Evolutionary conservation across 2,797 vertebrate genomes (phyloP).

Genomic region (Sebastes hubbsi): DNA sequence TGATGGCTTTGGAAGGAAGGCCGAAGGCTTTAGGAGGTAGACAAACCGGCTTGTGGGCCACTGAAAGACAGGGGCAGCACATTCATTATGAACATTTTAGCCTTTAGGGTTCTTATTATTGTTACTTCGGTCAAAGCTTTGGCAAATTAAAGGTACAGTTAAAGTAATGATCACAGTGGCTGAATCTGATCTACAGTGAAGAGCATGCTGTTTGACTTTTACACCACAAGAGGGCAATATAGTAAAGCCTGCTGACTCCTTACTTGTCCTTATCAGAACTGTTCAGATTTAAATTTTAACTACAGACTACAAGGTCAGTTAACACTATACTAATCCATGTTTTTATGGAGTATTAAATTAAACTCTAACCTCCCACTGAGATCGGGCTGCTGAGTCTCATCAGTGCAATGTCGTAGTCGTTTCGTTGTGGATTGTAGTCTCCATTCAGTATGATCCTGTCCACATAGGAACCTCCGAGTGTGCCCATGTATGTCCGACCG

Average conservation of each 20-base stretch:
- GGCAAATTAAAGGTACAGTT: neutral
- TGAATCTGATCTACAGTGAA: neutral
- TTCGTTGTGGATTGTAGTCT: constrained; percentile 44
- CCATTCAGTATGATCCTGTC: constrained; percentile 84
- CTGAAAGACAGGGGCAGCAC: constrained; percentile 61
- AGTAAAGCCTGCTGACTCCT: neutral
- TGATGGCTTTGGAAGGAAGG: constrained; percentile 39
- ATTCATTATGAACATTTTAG: neutral
- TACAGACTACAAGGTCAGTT: neutral
- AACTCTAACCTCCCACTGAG: constrained; percentile 79
- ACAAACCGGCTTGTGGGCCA: constrained; percentile 83
- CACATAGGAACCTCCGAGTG: constrained; percentile 73
- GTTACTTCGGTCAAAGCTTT: neutral
- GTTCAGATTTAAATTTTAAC: neutral
- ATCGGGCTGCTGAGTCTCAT: constrained; percentile 85
- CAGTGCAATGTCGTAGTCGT: constrained; percentile 89
- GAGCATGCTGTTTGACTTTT: neutral
- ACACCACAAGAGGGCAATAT: constrained; percentile 54
- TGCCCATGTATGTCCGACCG: constrained; percentile 74
- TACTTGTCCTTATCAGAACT: neutral
- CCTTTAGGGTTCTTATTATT: neutral
- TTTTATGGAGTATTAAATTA: neutral
- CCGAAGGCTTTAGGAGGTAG: constrained; percentile 85
- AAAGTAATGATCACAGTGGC: neutral
- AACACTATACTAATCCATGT: neutral